Percentiles rank a stretch among this genome's conserved stretches.
phyloP scores from a whole-genome alignment of 1,140 invertebrate genomes.

The Lamellibrachia luymesi region DNA sequence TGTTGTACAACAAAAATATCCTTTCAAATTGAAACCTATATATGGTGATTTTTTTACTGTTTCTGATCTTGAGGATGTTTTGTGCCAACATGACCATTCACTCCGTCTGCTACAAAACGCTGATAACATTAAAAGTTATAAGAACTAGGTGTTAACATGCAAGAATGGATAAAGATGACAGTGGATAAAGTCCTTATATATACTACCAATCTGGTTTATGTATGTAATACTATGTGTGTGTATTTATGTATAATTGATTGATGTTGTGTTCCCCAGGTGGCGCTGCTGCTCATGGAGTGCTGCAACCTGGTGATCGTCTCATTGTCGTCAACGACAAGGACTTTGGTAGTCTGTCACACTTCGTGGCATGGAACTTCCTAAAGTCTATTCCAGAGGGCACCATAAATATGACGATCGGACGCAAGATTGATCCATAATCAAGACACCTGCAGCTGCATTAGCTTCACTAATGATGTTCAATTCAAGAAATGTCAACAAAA shows the following conservation, averaged over 20 bases:
- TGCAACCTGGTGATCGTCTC: constrained; percentile 83
- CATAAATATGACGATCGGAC: constrained; percentile 37
- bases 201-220: too few species aligned
- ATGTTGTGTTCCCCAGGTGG: constrained; percentile 67
- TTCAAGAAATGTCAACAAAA: neutral
- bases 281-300: constrained; percentile 79
- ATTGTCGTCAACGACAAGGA: constrained; percentile 77
- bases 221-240: too few species aligned
- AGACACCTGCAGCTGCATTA: neutral
- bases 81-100: too few species aligned
- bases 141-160: too few species aligned
- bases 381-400: constrained; percentile 80
- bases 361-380: constrained; percentile 90
- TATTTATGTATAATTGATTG: neutral
- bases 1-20: too few species aligned
- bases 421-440: neutral
- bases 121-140: too few species aligned
- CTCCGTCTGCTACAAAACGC: too few species aligned
- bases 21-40: too few species aligned
- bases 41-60: too few species aligned
- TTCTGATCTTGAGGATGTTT: too few species aligned
- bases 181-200: too few species aligned
- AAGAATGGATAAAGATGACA: too few species aligned
- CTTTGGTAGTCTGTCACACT: constrained; percentile 79
- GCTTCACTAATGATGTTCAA: neutral